Conservation (phyloP, 1,140 invertebrate species). For the Plectrocnemia conspersa region DNA sequence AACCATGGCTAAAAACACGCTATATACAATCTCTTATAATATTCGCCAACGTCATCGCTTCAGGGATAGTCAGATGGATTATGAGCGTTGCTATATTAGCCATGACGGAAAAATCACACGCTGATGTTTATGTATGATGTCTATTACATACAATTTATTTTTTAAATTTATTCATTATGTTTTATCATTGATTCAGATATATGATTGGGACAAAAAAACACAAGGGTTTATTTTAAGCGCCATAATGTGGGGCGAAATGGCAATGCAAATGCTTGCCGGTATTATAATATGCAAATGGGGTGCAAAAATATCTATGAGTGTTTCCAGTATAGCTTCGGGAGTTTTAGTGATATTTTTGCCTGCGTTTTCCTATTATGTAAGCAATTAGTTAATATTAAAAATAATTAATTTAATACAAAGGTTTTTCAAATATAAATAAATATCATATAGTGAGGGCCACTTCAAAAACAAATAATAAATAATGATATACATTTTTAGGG, state of each 20-base stretch:
- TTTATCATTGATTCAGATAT: too few species aligned
- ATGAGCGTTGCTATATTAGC: slow-evolving; percentile 50
- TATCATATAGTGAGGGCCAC: too few species aligned
- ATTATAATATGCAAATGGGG: slow-evolving; percentile 60
- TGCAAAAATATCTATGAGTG: slow-evolving; percentile 54
- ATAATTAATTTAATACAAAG: too few species aligned
- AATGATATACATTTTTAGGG: too few species aligned
- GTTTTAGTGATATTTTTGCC: slow-evolving; percentile 7
- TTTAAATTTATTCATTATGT: too few species aligned
- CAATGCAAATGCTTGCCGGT: slow-evolving; percentile 65
- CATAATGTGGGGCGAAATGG: slow-evolving; percentile 60
- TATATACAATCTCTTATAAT: too few species aligned
- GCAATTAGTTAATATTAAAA: too few species aligned
- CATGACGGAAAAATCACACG: slow-evolving; percentile 41
- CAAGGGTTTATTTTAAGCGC: slow-evolving; percentile 54
- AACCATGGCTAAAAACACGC: too few species aligned
- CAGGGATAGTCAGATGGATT: too few species aligned
- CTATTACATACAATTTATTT: slow-evolving; percentile 11
- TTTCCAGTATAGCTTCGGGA: background rate
- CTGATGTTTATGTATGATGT: slow-evolving; percentile 5
- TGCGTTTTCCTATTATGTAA: background rate
- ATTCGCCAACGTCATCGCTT: too few species aligned
- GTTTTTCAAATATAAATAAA: too few species aligned
- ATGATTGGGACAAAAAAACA: slow-evolving; percentile 55
- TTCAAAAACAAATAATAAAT: too few species aligned